Evolutionary conservation across 2,113 vertebrate species (phyloP), one percentile per base, ranked within the genome.

Genomic region (Gallinago jamesoni): DNA sequence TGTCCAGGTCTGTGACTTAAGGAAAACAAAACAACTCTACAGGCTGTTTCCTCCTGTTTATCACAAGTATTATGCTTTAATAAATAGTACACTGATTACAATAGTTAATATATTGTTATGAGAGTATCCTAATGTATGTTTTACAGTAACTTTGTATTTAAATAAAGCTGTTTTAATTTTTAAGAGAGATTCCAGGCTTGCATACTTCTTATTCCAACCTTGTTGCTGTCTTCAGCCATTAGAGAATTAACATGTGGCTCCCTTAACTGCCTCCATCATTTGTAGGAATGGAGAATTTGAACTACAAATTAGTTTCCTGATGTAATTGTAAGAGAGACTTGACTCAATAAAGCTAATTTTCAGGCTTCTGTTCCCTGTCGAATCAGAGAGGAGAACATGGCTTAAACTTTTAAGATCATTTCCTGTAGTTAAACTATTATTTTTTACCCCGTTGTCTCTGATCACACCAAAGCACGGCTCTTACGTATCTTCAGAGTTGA

Each of bases 151-250:
- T 77, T 83, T 57, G 27, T 91, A 94, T 87, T 94, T 78, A 67
- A 94, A 90, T 96, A 96, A 96, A 96, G 30, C 50, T 56, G 20
- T 47, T n/a, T 60, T 48, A 28, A 64, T 89, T 95, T 73, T 52
- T 74, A 39, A 72, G 28, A 41, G 77, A 73, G 8, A 91, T 70
- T 85, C 74, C 66, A 74, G 82, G 22, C 55, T 80, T 12, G 1
- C 9, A 8, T 25, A 24, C 4, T 80, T 37, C 22, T 88, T 30
- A 13, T 47, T 89, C 56, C 59, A 28, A 23, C 9, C 28, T 31
- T 11, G 3, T 8, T 12, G 45, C 37, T 28, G 12, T 64, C n/a
- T 76, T 55, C 28, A 25, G n/a, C 23, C 13, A 19, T 28, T 43
- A 13, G 12, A n/a, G 35, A 52, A 55, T 64, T 48, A 37, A 45